phyloP scores from a whole-genome alignment of 2,888 invertebrate genomes.

The Argyresthia albistria region DNA sequence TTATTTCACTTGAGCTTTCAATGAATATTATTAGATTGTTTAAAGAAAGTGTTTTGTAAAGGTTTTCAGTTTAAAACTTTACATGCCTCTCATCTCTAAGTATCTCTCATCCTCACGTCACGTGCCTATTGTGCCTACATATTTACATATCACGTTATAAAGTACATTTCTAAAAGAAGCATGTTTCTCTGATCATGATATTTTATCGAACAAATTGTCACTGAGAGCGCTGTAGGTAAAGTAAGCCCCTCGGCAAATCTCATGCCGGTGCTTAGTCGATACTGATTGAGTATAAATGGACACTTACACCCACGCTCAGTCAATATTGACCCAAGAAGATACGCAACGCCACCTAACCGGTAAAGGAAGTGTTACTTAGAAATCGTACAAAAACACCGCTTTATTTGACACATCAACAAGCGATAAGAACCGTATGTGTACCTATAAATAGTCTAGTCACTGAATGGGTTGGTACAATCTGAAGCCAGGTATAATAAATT shows the following conservation, averaged over 20 bases:
- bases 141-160: not conserved
- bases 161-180: not conserved
- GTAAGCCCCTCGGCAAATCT: not conserved
- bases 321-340: conserved; percentile 59
- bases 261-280: conserved; percentile 28
- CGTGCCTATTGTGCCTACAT: no score
- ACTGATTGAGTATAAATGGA: conserved; percentile 54
- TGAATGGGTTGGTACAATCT: not conserved
- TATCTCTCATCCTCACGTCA: no score
- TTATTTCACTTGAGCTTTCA: no score
- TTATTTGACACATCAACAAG: conserved; percentile 20
- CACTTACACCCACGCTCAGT: conserved; percentile 53
- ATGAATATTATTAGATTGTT: no score
- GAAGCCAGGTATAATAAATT: not conserved
- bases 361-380: conserved; percentile 56
- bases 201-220: conserved; percentile 2
- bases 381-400: conserved; percentile 50
- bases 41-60: no score
- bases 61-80: no score
- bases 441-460: not conserved
- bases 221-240: conserved; percentile 6
- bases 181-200: not conserved
- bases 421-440: not conserved
- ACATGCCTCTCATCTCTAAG: no score
- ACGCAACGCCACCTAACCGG: conserved; percentile 24